Evolutionary conservation across 2,113 vertebrate genomes (phyloP).

Genomic region (Thomomys bottae): DNA sequence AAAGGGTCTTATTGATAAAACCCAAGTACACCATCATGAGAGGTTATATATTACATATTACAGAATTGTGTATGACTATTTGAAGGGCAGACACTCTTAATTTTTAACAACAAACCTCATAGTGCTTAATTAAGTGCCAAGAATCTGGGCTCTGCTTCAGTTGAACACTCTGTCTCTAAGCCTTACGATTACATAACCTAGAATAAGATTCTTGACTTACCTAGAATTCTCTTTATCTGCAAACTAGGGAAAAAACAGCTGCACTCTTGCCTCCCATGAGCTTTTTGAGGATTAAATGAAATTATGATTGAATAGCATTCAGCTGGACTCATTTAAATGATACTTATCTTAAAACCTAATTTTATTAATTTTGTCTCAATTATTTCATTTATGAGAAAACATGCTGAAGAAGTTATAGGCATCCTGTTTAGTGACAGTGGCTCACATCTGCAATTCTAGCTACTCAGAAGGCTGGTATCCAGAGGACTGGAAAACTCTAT

Average conservation of each 20-base stretch:
- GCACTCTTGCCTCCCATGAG: background rate
- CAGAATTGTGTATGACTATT: background rate
- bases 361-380: background rate
- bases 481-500: too few species aligned
- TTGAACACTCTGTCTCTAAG: background rate
- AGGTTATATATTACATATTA: background rate
- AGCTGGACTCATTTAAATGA: background rate
- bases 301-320: background rate
- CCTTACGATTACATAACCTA: background rate
- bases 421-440: background rate
- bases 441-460: too few species aligned
- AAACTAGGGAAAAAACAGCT: background rate
- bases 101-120: background rate
- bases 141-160: background rate
- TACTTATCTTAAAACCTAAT: background rate
- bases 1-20: background rate
- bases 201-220: background rate
- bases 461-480: too few species aligned
- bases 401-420: too few species aligned
- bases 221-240: background rate
- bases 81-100: background rate
- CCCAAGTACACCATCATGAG: background rate
- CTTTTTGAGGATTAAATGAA: background rate
- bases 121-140: background rate
- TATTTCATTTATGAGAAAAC: background rate